Percentiles rank a stretch among this genome's conserved stretches.
These are phyloP conservation scores for Potamarius usumacintae DNA, from an alignment of 2,113 vertebrate species.

Conservation along the genomic window DNA sequence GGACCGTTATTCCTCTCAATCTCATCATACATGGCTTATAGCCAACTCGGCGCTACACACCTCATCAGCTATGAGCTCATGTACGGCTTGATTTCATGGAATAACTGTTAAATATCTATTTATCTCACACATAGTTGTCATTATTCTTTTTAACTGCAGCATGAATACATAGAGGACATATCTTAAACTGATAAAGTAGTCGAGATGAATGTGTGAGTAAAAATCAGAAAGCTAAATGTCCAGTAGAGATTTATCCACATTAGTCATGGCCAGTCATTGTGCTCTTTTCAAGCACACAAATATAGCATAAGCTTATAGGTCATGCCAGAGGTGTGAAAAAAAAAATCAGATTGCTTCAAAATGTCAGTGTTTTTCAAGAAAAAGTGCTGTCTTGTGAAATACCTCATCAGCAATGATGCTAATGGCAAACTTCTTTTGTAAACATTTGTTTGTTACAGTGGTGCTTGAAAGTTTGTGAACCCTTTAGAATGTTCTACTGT, in stretches of 20 bases:
- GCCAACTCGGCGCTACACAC: no score
- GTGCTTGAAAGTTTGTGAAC: background rate
- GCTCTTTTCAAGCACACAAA: conserved; percentile 8
- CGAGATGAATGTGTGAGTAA: background rate
- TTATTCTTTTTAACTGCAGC: background rate
- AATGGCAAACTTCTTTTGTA: background rate
- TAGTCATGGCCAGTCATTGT: background rate
- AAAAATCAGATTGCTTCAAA: conserved; percentile 17
- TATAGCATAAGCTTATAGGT: background rate
- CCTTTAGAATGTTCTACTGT: no score
- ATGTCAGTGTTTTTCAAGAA: background rate
- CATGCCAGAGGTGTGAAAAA: conserved; percentile 2
- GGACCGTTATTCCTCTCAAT: no score
- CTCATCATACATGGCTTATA: no score
- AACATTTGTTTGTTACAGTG: background rate
- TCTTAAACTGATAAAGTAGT: background rate
- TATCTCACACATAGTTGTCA: background rate
- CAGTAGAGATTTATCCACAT: background rate
- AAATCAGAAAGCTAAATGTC: background rate
- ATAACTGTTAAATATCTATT: background rate
- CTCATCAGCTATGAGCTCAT: no score
- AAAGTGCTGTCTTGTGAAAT: background rate
- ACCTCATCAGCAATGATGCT: background rate
- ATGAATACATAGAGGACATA: background rate
- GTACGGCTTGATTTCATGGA: no score